Evolutionary conservation across 35 echinoderm and acorn worm species (phyloP).

Genomic region (Amphiura filiformis): DNA sequence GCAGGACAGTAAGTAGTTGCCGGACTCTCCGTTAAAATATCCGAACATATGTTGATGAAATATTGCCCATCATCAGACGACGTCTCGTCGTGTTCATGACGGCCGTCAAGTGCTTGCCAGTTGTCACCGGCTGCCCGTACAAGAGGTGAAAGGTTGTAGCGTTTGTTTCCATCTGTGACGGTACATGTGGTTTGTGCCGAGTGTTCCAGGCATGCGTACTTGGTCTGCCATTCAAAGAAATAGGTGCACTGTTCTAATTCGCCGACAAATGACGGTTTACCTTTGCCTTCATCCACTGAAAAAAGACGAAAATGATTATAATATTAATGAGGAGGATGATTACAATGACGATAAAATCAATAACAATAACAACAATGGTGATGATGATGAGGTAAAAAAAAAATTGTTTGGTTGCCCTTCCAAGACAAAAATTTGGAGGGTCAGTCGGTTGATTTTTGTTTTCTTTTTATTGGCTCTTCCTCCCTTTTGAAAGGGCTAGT

Average conservation of each 20-base stretch:
- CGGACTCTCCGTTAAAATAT: constrained; percentile 39
- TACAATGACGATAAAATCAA: not conserved
- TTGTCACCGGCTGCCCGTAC: constrained; percentile 56
- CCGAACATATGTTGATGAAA: constrained; percentile 86
- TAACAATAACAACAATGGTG: not conserved
- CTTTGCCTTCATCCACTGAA: constrained; percentile 37
- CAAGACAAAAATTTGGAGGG: too few relatives aligned
- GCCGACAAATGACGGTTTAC: constrained; percentile 61
- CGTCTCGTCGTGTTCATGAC: constrained; percentile 49
- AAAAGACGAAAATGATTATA: not conserved
- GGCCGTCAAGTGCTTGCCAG: constrained; percentile 77
- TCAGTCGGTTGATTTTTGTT: too few relatives aligned
- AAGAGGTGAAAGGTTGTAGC: constrained; percentile 80
- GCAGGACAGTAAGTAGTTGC: constrained; percentile 38
- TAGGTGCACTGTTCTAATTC: constrained; percentile 82
- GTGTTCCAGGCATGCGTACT: constrained; percentile 77
- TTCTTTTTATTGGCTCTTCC: too few relatives aligned
- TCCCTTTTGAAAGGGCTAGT: too few relatives aligned
- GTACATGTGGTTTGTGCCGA: constrained; percentile 49
- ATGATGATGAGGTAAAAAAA: not conserved
- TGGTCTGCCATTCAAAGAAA: constrained; percentile 94
- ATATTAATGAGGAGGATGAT: too few relatives aligned
- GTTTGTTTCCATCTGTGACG: constrained; percentile 26
- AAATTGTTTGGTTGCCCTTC: too few relatives aligned
- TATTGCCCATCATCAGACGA: constrained; percentile 21